Conservation (phyloP, 2,113 vertebrate species). For the Reinhardtius hippoglossoides region DNA sequence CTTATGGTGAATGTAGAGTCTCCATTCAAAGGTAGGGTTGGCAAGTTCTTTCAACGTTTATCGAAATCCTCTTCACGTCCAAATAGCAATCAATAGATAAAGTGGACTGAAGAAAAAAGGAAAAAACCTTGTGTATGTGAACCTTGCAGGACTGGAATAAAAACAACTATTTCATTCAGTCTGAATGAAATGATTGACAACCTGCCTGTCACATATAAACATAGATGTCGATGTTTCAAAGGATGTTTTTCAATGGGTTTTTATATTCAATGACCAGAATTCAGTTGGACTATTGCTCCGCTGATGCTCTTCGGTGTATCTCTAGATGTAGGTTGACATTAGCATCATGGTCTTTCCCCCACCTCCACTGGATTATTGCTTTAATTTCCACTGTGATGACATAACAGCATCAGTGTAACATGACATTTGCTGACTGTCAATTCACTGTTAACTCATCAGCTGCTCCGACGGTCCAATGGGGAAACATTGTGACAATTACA, state of each 20-base stretch:
- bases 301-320: neutral
- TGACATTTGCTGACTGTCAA: slow-evolving; percentile 22
- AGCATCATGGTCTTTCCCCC: neutral
- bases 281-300: neutral
- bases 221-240: neutral
- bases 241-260: neutral
- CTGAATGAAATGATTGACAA: too few relatives aligned
- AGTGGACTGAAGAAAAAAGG: too few relatives aligned
- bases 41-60: neutral
- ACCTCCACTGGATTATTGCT: neutral
- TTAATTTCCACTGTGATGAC: slow-evolving; percentile 8
- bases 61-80: too few relatives aligned
- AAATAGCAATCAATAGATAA: too few relatives aligned
- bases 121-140: too few relatives aligned
- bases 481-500: slow-evolving; percentile 17
- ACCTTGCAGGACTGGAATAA: too few relatives aligned
- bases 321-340: neutral
- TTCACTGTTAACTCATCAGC: slow-evolving; percentile 20
- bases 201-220: neutral
- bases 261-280: neutral
- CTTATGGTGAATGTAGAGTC: neutral
- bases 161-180: too few relatives aligned
- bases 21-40: neutral
- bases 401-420: slow-evolving; percentile 7
- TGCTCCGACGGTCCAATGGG: slow-evolving; percentile 12